phyloP scores from a whole-genome alignment of 2,797 vertebrate species.

The Ataeniobius toweri region DNA sequence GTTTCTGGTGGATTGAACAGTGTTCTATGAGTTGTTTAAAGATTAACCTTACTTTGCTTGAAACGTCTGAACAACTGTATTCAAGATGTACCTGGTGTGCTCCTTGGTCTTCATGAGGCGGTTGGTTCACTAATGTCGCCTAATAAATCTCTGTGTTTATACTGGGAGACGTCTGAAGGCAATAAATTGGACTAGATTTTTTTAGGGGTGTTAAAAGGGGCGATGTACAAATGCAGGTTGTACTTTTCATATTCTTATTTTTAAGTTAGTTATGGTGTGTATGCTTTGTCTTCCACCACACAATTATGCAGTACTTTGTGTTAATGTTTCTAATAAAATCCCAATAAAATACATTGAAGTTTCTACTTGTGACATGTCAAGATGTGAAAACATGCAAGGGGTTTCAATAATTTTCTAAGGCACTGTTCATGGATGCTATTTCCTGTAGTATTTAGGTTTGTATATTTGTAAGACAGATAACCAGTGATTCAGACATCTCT shows the following conservation, averaged over 20 bases:
- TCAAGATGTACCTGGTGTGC: background rate
- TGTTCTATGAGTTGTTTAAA: background rate
- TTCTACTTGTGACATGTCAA: background rate
- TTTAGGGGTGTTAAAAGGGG: background rate
- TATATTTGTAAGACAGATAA: constrained; percentile 12
- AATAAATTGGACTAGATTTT: background rate
- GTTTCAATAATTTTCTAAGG: background rate
- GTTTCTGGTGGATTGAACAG: background rate
- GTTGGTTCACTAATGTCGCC: background rate
- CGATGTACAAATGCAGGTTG: background rate
- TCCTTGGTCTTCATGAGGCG: background rate
- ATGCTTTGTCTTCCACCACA: background rate
- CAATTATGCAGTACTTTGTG: background rate
- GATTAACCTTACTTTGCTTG: background rate
- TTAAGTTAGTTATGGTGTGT: background rate
- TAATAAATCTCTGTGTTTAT: background rate
- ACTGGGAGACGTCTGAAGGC: background rate
- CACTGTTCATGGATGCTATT: background rate
- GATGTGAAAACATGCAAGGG: too few species aligned
- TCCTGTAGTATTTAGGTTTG: background rate
- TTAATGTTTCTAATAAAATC: background rate
- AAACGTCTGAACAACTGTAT: background rate
- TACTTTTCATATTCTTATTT: background rate
- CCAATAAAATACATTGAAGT: background rate
- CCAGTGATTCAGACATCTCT: constrained; percentile 7